Evolutionary conservation across 2,888 invertebrate species (phyloP), one percentile per base, ranked within the genome.

Genomic region (Pristionchus fissidentatus): DNA sequence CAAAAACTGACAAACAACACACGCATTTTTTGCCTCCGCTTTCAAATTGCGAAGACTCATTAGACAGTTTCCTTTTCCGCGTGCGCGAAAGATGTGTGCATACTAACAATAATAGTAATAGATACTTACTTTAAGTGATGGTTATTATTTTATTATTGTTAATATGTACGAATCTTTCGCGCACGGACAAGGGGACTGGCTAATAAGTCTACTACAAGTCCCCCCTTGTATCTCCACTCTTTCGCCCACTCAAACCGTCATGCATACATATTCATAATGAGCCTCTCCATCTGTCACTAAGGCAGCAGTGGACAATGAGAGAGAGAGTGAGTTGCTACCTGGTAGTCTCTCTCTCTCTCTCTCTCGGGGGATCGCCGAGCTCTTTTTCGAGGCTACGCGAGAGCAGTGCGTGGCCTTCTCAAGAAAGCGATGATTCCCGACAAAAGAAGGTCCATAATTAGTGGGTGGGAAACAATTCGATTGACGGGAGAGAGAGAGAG

Each of bases 401-500:
- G n/a, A n/a, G n/a, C n/a, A n/a, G n/a, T n/a, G n/a, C n/a, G n/a
- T 55, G 55, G 55, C 55, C 55, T 55, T 55, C 55, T 55, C n/a
- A 26, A 41, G 1, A 41, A n/a, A 41, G 1, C 55, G 55, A 55
- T n/a, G n/a, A n/a, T 49, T 35, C 35, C 62, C 62, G 62, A 62
- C 62, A 62, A 62, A 62, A 19, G 49, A 15, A 15, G 49, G 60
- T n/a, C 3, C 26, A 52, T 79, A 79, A 78, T 78, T 78, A 78
- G 52, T 19, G 78, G 78, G 52, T 55, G 55, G 73, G 78, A 41
- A 79, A 19, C 55, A 79, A 79, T 55, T 22, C 29, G 49, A 49
- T 77, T 77, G 32, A 43, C 41, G 26, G 15, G 62, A n/a, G n/a
- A n/a, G n/a, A n/a, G n/a, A n/a, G n/a, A n/a, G n/a, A n/a, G 35